Conservation (phyloP, 2,113 vertebrate genomes). For the Lichenostomus cassidix region DNA sequence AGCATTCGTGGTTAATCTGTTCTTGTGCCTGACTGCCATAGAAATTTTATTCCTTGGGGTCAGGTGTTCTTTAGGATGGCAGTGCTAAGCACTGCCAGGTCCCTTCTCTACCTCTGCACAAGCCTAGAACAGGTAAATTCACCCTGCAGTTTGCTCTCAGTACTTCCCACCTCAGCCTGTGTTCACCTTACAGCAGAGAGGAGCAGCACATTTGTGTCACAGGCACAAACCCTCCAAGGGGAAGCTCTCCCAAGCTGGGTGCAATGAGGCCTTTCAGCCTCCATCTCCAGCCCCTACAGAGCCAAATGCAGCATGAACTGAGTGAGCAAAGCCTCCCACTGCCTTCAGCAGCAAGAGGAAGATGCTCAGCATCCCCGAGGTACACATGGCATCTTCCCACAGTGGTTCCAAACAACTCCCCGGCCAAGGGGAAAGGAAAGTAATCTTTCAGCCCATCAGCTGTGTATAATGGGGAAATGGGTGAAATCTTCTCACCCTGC, state of each 20-base stretch:
- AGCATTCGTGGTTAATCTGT: rapidly evolving
- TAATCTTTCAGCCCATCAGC: not conserved
- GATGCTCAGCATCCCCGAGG: not conserved
- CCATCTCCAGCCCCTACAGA: not conserved
- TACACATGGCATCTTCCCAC: not conserved
- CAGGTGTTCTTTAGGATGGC: rapidly evolving
- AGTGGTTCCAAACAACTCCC: not conserved
- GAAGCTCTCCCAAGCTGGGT: not conserved
- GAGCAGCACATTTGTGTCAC: not conserved
- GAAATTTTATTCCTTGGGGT: not conserved
- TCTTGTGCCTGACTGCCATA: not conserved
- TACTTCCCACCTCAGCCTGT: not conserved
- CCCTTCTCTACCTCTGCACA: not conserved
- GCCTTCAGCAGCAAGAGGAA: rapidly evolving
- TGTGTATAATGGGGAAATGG: not conserved
- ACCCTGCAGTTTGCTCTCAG: not conserved
- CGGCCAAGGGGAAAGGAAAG: rapidly evolving
- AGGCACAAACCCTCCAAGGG: not conserved
- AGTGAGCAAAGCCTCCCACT: not conserved
- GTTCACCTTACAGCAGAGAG: not conserved
- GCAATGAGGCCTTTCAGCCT: not conserved
- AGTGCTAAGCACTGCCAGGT: not conserved
- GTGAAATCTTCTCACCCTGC: not conserved
- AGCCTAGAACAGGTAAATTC: not conserved
- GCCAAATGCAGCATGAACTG: not conserved